A percentile compares a stretch with the other conserved stretches of the same genome.
Conservation (phyloP, 2,888 invertebrate genomes). For the Orgyia antiqua region DNA sequence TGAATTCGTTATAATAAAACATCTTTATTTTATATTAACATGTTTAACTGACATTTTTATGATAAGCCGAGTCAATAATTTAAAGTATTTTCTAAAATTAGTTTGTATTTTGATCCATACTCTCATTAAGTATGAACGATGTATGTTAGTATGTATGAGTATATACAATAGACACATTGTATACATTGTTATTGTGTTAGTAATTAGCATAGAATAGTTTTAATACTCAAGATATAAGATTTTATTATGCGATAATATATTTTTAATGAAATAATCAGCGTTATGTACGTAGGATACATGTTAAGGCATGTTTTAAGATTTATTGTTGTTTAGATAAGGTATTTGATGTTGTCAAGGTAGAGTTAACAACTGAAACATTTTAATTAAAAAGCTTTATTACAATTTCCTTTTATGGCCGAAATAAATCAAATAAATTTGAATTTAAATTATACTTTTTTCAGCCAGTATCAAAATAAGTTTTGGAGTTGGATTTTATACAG, state of each 20-base stretch:
- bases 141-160: background rate
- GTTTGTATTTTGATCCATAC: no score
- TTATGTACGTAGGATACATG: conserved; percentile 13
- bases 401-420: no score
- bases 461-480: no score
- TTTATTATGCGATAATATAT: conserved; percentile 17
- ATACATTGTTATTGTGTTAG: conserved; percentile 8
- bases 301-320: conserved; percentile 11
- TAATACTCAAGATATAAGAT: conserved; percentile 24
- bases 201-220: conserved; percentile 35
- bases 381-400: background rate
- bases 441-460: no score
- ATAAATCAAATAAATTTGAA: no score
- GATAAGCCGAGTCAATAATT: no score
- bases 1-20: no score
- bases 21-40: no score
- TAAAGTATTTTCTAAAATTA: no score
- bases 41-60: no score
- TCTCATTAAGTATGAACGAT: no score
- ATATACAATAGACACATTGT: background rate
- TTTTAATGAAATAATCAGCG: conserved; percentile 29
- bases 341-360: background rate
- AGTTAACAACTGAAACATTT: background rate
- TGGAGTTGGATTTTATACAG: no score
- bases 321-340: conserved; percentile 10